Evolutionary conservation across 2,888 invertebrate species (phyloP).

Genomic region (Drosophila rubida): DNA sequence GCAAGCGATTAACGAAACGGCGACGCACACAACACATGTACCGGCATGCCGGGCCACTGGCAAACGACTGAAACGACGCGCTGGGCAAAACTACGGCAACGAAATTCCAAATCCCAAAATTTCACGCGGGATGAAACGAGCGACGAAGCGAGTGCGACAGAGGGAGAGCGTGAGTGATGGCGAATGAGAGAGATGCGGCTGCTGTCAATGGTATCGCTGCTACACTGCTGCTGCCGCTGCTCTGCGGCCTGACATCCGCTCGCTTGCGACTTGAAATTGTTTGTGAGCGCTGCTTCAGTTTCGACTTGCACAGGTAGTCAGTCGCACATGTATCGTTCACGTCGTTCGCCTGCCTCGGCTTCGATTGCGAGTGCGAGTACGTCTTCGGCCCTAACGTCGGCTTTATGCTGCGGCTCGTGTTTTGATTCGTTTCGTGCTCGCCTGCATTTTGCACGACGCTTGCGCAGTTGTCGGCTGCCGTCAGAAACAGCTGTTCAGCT

Average conservation of each 20-base stretch:
- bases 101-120: constrained; percentile 53
- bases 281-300: constrained; percentile 63
- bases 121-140: constrained; percentile 35
- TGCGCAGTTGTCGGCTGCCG: constrained; percentile 59
- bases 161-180: neutral
- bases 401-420: constrained; percentile 25
- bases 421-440: constrained; percentile 44
- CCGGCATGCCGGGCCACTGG: constrained; percentile 75
- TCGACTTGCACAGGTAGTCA: constrained; percentile 60
- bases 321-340: constrained; percentile 33
- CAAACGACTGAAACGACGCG: constrained; percentile 68
- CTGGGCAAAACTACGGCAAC: constrained; percentile 32
- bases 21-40: constrained; percentile 60
- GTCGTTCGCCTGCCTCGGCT: constrained; percentile 25
- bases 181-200: constrained; percentile 4
- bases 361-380: too few relatives aligned
- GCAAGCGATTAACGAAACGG: constrained; percentile 9
- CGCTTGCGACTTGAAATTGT: constrained; percentile 70
- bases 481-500: constrained; percentile 74
- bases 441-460: constrained; percentile 63
- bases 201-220: constrained; percentile 16
- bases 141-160: constrained; percentile 9
- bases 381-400: constrained; percentile 17
- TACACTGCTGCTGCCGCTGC: constrained; percentile 10
- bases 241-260: constrained; percentile 63